Percentiles rank a stretch among this genome's conserved stretches.
Conservation (phyloP, 2,888 invertebrate species). For the Phytoseiulus persimilis region DNA sequence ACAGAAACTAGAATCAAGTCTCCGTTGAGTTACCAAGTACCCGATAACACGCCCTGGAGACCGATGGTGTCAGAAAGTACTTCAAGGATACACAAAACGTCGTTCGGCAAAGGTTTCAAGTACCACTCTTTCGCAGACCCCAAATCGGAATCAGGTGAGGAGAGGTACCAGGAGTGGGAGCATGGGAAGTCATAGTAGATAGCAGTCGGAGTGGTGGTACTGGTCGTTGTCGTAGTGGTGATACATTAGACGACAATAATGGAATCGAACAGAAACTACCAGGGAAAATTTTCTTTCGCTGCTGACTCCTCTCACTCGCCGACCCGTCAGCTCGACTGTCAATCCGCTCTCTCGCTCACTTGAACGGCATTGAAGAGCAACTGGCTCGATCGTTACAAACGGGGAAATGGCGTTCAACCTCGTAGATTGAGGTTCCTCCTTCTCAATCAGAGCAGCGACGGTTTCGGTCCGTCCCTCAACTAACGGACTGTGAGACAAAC, state of each 20-base stretch:
- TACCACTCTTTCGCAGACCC: constrained; percentile 15
- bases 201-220: background rate
- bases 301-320: background rate
- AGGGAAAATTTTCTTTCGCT: background rate
- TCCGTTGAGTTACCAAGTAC: constrained; percentile 7
- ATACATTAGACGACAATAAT: background rate
- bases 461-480: background rate
- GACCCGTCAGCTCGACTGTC: too few species aligned
- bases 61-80: constrained; percentile 17
- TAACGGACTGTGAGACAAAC: background rate
- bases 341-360: background rate
- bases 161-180: background rate
- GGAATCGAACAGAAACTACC: background rate
- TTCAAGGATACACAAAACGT: constrained; percentile 10
- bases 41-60: constrained; percentile 9
- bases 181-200: background rate
- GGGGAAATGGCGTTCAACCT: background rate
- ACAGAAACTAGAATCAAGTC: background rate
- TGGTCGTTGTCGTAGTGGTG: background rate
- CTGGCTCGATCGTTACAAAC: background rate
- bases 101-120: constrained; percentile 14
- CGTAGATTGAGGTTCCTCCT: background rate
- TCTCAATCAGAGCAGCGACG: background rate
- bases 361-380: background rate
- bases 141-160: background rate